Evolutionary conservation across 2,113 vertebrate genomes (phyloP).

Genomic region (Papio anubis): DNA sequence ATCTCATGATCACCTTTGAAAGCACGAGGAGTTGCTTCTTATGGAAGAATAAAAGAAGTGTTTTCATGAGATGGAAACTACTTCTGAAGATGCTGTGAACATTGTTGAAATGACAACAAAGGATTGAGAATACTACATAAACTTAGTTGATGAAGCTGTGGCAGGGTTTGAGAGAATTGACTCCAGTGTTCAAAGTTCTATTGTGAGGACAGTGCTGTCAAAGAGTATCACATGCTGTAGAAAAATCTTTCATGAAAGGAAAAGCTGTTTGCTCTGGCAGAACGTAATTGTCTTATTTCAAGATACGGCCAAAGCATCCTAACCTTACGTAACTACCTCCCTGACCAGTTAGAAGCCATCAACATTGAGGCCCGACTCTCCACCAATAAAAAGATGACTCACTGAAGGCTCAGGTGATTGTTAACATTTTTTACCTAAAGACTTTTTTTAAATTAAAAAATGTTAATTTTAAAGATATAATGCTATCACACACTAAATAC

Average conservation of each 20-base stretch:
- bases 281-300: background rate
- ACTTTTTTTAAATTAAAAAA: background rate
- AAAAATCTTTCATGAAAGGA: no score
- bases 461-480: background rate
- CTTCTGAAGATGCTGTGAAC: background rate
- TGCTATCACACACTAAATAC: background rate
- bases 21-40: background rate
- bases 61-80: background rate
- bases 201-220: no score
- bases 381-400: background rate
- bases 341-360: background rate
- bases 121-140: no score
- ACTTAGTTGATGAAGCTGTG: no score
- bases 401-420: background rate
- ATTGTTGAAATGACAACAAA: no score
- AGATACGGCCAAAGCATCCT: background rate
- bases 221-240: no score
- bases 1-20: background rate
- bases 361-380: background rate
- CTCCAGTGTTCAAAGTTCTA: no score
- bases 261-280: no score
- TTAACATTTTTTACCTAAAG: background rate
- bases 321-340: background rate
- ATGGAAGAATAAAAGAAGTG: background rate
- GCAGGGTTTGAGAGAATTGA: no score